phyloP scores from a whole-genome alignment of 2,797 vertebrate genomes.

The Anguilla anguilla region DNA sequence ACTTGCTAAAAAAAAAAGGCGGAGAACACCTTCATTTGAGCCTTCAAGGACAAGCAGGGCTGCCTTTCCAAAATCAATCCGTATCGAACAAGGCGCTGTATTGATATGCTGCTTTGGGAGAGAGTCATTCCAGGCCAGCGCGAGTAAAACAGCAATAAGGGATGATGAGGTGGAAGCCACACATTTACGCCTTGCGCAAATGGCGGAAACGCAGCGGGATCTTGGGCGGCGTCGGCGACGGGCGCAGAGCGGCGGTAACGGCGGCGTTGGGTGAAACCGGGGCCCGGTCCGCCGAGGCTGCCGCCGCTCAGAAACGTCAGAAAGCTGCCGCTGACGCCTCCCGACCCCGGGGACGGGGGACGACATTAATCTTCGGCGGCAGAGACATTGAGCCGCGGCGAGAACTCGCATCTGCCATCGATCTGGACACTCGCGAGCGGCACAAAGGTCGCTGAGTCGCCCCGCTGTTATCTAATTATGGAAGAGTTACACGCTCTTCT shows the following conservation, averaged over 20 bases:
- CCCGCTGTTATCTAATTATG: conserved; percentile 25
- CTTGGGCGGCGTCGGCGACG: neutral
- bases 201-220: neutral
- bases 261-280: neutral
- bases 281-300: neutral
- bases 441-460: conserved; percentile 15
- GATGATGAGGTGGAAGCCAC: neutral
- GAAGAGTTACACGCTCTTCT: conserved; percentile 2
- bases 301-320: neutral
- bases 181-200: neutral
- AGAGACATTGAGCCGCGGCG: neutral
- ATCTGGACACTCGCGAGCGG: conserved; percentile 16
- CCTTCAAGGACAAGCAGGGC: conserved; percentile 1
- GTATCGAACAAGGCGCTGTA: neutral
- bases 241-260: neutral
- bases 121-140: neutral
- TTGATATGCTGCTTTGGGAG: neutral
- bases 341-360: neutral
- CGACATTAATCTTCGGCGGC: conserved; percentile 23
- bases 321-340: neutral
- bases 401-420: conserved; percentile 23
- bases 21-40: neutral
- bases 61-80: conserved; percentile 8
- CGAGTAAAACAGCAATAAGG: neutral
- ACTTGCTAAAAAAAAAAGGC: neutral